A percentile compares a stretch with the other conserved stretches of the same genome.
Conservation (phyloP, 2,797 vertebrate genomes). For the Babyrousa celebensis region DNA sequence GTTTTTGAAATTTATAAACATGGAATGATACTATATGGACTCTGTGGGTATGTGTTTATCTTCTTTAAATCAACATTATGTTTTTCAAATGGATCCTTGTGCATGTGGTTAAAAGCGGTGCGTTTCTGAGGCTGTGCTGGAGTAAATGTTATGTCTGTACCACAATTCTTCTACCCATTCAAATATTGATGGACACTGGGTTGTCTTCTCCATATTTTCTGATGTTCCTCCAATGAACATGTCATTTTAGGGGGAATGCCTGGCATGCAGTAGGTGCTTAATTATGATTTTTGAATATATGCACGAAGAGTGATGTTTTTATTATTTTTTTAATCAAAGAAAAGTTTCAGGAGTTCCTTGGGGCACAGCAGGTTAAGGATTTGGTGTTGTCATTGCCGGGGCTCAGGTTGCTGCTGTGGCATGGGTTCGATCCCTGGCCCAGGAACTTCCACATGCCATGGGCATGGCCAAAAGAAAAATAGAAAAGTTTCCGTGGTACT, state of each 20-base stretch:
- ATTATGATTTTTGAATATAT: conserved; percentile 43
- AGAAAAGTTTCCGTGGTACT: neutral
- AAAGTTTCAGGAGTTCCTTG: neutral
- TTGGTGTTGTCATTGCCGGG: no score
- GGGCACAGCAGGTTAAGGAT: no score
- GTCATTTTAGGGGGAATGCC: neutral
- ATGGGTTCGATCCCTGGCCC: no score
- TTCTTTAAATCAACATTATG: neutral
- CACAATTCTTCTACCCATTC: neutral
- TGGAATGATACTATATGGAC: neutral
- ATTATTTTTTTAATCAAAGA: conserved; percentile 8
- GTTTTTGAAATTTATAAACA: conserved; percentile 32
- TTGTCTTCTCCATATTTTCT: neutral
- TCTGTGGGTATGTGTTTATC: neutral
- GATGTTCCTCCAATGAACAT: neutral
- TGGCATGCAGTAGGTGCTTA: neutral
- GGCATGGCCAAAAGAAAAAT: neutral
- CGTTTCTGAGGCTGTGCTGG: neutral
- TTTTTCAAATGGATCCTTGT: neutral
- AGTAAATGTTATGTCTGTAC: neutral
- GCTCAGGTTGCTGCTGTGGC: no score
- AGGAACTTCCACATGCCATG: no score
- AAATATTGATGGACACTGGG: neutral
- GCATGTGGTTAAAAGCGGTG: neutral
- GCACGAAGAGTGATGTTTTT: neutral